Base-by-base conservation (phyloP, 1,140 invertebrate species). In the Drosophila sproati region DNA sequence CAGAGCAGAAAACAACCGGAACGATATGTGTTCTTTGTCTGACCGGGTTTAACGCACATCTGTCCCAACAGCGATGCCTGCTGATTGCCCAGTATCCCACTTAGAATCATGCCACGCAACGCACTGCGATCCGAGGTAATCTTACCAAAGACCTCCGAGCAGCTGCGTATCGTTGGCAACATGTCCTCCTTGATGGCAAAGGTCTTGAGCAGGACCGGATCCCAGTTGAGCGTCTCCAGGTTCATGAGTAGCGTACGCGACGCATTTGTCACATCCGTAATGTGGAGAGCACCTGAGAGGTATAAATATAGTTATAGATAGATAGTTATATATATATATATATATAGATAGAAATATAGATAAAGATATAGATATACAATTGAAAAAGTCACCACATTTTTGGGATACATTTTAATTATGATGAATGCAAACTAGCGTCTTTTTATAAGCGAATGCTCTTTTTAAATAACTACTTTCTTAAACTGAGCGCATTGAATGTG, bases 181-280 rank as follows among this genome's bases (percentile, higher is more conserved):
- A 98, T 96, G 1, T 95, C 93, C 77, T 94, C 93, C 3, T 96
- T 95, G 80, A 99, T 96, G 54, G 95, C 95, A 92, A 99, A 99
- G 3, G 93, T 93, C 29, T 92, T 92, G 7, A 93, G 61, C 35
- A 94, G 77, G 45, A 92, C 93, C n/a, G 96, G 94, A 93, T 99
- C 98, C 98, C 98, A 99, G 88, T 98, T 94, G 39, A 98, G 93
- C 0, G 95, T 97, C 63, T 96, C 95, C 61, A 99, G 95, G 92
- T 99, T 98, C 97, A 99, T 98, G 1, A 99, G 94, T 94, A 99
- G 96, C 4, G 98, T 99, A 76, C 98, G 94, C 7, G 98, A 98
- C 4, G 99, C 99, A 94, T 99, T 99, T 2, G 98, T 98, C 0
- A 99, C 98, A 93, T 99, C 99, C 2, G 99, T 99, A 1, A 98